Base-by-base conservation (phyloP, 2,888 invertebrate species). In the Polydrusus cervinus region DNA sequence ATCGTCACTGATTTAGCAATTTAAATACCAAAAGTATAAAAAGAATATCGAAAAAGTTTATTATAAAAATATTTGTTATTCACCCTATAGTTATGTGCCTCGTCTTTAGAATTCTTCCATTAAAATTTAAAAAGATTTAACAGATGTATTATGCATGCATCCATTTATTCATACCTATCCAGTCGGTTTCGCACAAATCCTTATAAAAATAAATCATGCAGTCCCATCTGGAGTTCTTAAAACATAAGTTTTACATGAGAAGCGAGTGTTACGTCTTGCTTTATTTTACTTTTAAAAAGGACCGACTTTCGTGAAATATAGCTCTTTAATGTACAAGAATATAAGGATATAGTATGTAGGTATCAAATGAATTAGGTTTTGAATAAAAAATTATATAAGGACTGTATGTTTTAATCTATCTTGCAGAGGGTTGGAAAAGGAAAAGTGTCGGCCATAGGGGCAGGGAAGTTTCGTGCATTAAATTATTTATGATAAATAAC, bases 131-230 rank as follows among this genome's bases (percentile, higher is more conserved):
- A 47, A 8, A 8, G 2, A n/a, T 47, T 14, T 16, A 47, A 25
- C 25, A 16, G 66, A 60, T 72, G 60, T 66, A 72, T 72, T 72
- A 66, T 72, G 60, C 72, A 72, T 66, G n/a, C 34, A n/a, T 43
- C 65, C 45, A 60, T 66, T 55, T 72, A 66, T 66, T 72, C 72
- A 49, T 47, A n/a, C 66, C 16, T n/a, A 53, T n/a, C 57, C 57
- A 47, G 43, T 60, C 66, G 49, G 25, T 67, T 68, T 62, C 51
- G 51, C 71, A 62, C 75, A 66, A 66, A 71, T 67, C 67, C 75
- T 57, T 13, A 62, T 71, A 75, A 75, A 75, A 71, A 75, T 75
- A 75, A 75, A 75, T 75, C 75, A 75, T 71, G 53, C 62, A 64
- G 69, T 51, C 74, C 20, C 74, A 68, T 49, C 73, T 73, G 73